Evolutionary conservation across 1,140 invertebrate species (phyloP).

Genomic region (Gyrodactylus salaris): DNA sequence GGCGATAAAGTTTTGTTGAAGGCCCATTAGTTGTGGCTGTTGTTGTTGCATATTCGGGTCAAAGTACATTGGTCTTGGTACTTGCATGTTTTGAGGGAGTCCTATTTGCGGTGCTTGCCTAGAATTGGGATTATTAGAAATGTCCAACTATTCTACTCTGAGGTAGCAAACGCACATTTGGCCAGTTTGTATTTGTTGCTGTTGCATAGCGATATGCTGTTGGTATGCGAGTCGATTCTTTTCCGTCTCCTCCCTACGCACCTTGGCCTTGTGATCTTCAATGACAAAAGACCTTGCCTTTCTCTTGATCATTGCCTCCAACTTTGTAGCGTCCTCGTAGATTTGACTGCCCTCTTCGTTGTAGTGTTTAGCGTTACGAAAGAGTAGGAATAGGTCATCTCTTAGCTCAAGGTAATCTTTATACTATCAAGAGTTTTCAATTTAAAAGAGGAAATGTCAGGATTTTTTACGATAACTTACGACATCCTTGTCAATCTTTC

Average conservation of each 20-base stretch:
- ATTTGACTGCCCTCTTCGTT: conserved; percentile 78
- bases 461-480: conserved; percentile 12
- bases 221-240: neutral
- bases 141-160: too few relatives aligned
- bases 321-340: conserved; percentile 55
- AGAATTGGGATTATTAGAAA: too few relatives aligned
- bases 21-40: too few relatives aligned
- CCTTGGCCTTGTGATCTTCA: neutral
- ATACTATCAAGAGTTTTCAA: conserved; percentile 18
- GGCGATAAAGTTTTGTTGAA: too few relatives aligned
- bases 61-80: too few relatives aligned
- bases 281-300: conserved; percentile 28
- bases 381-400: conserved; percentile 48
- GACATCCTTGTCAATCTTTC: conserved; percentile 41
- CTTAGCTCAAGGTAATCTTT: conserved; percentile 30
- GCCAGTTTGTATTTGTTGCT: neutral
- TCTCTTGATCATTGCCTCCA: conserved; percentile 47
- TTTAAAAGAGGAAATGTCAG: neutral
- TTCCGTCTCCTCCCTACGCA: neutral
- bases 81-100: too few relatives aligned
- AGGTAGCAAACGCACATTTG: too few relatives aligned
- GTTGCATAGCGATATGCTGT: too few relatives aligned
- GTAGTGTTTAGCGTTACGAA: conserved; percentile 64
- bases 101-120: too few relatives aligned
- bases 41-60: too few relatives aligned